A percentile compares a stretch with the other conserved stretches of the same genome.
phyloP scores from a whole-genome alignment of 2,113 vertebrate genomes.

The Hystrix brachyura region DNA sequence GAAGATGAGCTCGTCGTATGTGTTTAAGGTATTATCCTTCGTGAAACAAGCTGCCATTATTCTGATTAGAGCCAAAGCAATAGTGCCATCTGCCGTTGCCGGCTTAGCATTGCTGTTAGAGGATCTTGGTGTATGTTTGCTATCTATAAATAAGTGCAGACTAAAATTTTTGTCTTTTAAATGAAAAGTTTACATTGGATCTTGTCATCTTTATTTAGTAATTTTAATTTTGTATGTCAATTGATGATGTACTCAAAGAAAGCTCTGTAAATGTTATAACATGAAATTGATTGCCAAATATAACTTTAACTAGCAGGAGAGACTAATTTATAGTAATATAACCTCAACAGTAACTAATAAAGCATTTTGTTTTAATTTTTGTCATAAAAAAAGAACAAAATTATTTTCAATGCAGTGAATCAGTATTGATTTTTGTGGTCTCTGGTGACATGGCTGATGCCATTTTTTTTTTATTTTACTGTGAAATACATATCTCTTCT shows the following conservation, averaged over 20 bases:
- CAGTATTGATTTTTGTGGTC: conserved; percentile 91
- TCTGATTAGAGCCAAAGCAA: conserved; percentile 83
- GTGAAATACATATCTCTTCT: conserved; percentile 92
- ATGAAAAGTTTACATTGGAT: not conserved
- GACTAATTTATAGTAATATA: conserved; percentile 43
- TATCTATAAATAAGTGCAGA: not conserved
- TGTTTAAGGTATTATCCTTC: not conserved
- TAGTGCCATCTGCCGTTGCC: conserved; percentile 90
- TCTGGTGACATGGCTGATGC: conserved; percentile 88
- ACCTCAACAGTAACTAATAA: conserved; percentile 52
- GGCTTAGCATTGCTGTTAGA: not conserved
- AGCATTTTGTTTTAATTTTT: conserved; percentile 86
- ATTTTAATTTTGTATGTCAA: conserved; percentile 6
- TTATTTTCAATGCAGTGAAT: conserved; percentile 83
- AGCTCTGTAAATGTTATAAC: not conserved
- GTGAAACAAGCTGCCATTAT: conserved; percentile 13
- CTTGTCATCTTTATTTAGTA: conserved; percentile 29
- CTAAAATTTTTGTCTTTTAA: conserved; percentile 62
- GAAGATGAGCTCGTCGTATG: conserved; percentile 44
- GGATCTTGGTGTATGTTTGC: not conserved
- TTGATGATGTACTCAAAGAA: conserved; percentile 60
- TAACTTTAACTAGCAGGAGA: conserved; percentile 39
- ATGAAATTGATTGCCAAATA: not conserved
- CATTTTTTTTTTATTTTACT: conserved; percentile 95
- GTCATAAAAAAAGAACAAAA: conserved; percentile 71